Evolutionary conservation across 2,113 vertebrate species (phyloP), one percentile per base, ranked within the genome.

Genomic region (Pterocles orientalis): DNA sequence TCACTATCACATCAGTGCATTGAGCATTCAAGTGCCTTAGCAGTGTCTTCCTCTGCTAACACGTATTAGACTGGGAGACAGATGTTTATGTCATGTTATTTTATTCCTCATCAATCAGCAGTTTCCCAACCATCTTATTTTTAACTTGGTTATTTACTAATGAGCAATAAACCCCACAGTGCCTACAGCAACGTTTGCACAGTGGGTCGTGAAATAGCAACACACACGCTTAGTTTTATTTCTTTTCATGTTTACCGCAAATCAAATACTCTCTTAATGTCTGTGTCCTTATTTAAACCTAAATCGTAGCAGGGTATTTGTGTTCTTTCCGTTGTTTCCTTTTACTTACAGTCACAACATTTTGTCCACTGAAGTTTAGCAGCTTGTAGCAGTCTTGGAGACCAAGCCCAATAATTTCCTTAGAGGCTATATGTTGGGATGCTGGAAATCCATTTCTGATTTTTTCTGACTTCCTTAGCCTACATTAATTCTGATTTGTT

Each of bases 71-170:
- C 88, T 26, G 28, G 94, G 95, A 97, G 97, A 96, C 95, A 97
- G 97, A 95, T 89, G 97, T 98, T 97, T 96, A 89, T 97, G 94
- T 87, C 77, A 56, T 94, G 85, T 95, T 83, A 94, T 90, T 92
- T 96, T 97, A 96, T 95, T 96, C 97, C 96, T 97, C 95, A 98
- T 98, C 98, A 96, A 95, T 98, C 97, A 97, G 86, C 57, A 57
- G 90, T 97, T 98, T 97, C 95, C 70, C 76, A 94, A 93, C 89
- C 83, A 95, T 98, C 97, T 95, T 95, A 96, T 96, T 96, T 97
- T 97, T 97, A 97, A 97, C 97, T 96, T 95, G 94, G 96, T 96
- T 97, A 97, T 97, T 97, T 98, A 98, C 97, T 98, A 97, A 97
- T 95, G 96, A 97, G 95, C 95, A 97, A 90, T 96, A 94, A 94